Evolutionary conservation across 2,888 invertebrate genomes (phyloP), one percentile per base, ranked within the genome.

Genomic region (Adineta ricciae): DNA sequence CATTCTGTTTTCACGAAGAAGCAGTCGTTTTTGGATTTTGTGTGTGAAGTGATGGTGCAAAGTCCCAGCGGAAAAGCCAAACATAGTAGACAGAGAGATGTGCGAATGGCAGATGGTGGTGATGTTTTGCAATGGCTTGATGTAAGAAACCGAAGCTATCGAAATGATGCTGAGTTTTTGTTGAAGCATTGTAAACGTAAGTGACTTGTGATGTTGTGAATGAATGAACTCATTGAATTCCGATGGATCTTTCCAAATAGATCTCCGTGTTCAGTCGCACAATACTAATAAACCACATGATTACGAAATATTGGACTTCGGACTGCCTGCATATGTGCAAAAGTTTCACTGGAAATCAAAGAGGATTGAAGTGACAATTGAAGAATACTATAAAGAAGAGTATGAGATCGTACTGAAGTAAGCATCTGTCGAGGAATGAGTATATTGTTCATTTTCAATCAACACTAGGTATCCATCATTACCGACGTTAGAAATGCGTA

Each of bases 401-500:
- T 41, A 78, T 41, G 2, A 14, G 0, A 0, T 24, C 0, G 14
- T 8, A n/a, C 41, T 78, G 5, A 0, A 41, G 78, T 41, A 7
- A 24, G 41, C n/a, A n/a, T n/a, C n/a, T 41, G 16, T 19, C 38
- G 2, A 78, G 19, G 72, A 16, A 38, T 0, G 19, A 21, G 38
- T 7, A 73, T 73, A 8, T 38, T 38, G 46, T 14, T n/a, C 2
- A 0, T 38, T 46, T 1, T n/a, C 7, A 0, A 27, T 27, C 11
- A 11, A 46, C 46, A 46, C 46, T 46, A 64, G 64, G 5, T 78
- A 78, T 41, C 78, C 38, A 14, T 19, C 83, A 19, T 64, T 85
- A 50, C 85, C 85, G 11, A 41, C 41, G 16, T 54, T 85, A 14
- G 49, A 78, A 14, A 54, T 85, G 41, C 73, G 54, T 2, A 83